Percentiles rank a stretch among this genome's conserved stretches.
phyloP scores from a whole-genome alignment of 2,113 vertebrate species.

The Tupaia tana region DNA sequence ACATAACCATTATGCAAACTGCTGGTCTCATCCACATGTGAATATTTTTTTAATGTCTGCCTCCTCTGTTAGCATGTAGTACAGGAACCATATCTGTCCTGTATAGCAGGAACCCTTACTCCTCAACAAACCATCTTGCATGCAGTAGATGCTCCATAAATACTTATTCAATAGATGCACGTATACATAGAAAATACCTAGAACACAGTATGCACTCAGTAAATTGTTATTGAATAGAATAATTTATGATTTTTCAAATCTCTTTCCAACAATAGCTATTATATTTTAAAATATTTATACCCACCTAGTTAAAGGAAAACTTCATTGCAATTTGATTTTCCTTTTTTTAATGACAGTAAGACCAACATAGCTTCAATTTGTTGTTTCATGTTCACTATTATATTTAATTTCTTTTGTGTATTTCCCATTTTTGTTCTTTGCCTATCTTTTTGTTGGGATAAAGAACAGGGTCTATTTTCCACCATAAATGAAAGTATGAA shows the following conservation, averaged over 20 bases:
- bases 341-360: background rate
- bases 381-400: background rate
- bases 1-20: too few species aligned
- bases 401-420: background rate
- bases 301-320: background rate
- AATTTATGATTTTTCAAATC: background rate
- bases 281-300: background rate
- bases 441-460: background rate
- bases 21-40: background rate
- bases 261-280: background rate
- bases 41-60: background rate
- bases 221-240: background rate
- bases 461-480: background rate
- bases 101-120: fast-evolving
- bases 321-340: background rate
- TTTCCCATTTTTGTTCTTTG: background rate
- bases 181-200: background rate
- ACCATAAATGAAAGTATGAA: background rate
- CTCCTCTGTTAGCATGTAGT: too few species aligned
- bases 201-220: background rate
- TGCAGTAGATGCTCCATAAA: background rate
- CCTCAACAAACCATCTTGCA: background rate
- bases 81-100: background rate
- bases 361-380: background rate
- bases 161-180: background rate